phyloP scores from a whole-genome alignment of 2,113 vertebrate species.

The Aptenodytes forsteri region DNA sequence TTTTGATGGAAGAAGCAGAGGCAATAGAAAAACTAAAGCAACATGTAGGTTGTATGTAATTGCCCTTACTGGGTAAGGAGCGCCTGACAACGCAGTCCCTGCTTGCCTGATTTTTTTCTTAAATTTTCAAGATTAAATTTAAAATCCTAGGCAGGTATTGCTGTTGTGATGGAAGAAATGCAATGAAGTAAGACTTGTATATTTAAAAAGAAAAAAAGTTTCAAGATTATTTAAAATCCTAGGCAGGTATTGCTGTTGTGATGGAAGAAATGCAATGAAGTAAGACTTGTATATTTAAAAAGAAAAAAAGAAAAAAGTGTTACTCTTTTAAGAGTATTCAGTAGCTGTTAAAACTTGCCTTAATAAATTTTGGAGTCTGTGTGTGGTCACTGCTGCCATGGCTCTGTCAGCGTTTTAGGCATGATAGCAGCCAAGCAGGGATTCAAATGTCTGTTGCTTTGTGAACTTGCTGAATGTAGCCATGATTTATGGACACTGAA shows the following conservation, averaged over 20 bases:
- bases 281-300: not conserved
- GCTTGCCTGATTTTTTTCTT: not conserved
- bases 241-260: not conserved
- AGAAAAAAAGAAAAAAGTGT: not conserved
- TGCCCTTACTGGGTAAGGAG: not conserved
- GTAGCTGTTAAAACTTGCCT: constrained; percentile 13
- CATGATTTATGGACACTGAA: not conserved
- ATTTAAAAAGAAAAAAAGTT: not conserved
- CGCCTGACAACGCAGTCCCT: not conserved
- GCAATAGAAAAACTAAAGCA: not conserved
- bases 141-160: not conserved
- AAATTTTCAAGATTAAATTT: not conserved
- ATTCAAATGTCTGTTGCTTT: not conserved
- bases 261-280: not conserved
- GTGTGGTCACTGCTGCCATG: constrained; percentile 38
- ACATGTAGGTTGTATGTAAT: not conserved
- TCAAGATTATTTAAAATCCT: not conserved
- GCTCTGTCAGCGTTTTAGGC: not conserved
- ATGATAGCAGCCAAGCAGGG: not conserved
- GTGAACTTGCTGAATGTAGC: not conserved
- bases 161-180: not conserved
- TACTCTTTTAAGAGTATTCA: not conserved
- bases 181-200: not conserved
- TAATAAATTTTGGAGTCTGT: constrained; percentile 3
- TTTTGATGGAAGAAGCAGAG: not conserved